Evolutionary conservation across 2,888 invertebrate species (phyloP), one percentile per base, ranked within the genome.

Genomic region (Drosophila anomelani): DNA sequence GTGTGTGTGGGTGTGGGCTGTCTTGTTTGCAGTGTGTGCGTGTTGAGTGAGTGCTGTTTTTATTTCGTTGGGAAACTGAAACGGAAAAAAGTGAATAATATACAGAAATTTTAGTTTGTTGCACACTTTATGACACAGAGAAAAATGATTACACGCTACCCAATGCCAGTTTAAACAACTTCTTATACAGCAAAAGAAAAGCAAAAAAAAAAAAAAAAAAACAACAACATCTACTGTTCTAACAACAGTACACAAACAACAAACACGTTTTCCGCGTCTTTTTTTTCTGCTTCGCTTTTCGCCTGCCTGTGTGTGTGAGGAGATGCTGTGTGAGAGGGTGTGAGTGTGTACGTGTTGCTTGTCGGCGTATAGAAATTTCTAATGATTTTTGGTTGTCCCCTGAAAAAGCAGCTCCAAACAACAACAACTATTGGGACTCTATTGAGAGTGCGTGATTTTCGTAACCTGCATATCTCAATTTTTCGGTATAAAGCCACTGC

Each of bases 151-250:
- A n/a, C 41, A 34, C 34, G 26, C 34, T 46, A 13, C 34, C 32
- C 36, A 71, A 61, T 72, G 55, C 71, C 71, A 55, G 71, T 69
- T 69, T 69, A 69, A 41, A 8, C 47, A 34, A 44, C 29, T 36
- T 39, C 43, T 9, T 29, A 29, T 29, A 47, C 46, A 47, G n/a
- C 60, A 63, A 68, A 32, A 51, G 47, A 38, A 43, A 39, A 49
- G 41, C 59, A 29, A 12, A 26, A 44, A 44, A 46, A 58, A 0
- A 2, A 38, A 43, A 23, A 26, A 26, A 26, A 4, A 4, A 26
- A 26, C 3, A 26, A 43, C 54, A 58, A 77, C 81, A 81, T 71
- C 73, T 80, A 81, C 86, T 76, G 78, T 87, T 82, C 82, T 87
- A 82, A 87, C 73, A 68, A 67, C 49, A 59, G 49, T 56, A 59